These are phyloP conservation scores for Nibea coibor DNA, from an alignment of 2,113 vertebrate genomes.

Conservation along the genomic window DNA sequence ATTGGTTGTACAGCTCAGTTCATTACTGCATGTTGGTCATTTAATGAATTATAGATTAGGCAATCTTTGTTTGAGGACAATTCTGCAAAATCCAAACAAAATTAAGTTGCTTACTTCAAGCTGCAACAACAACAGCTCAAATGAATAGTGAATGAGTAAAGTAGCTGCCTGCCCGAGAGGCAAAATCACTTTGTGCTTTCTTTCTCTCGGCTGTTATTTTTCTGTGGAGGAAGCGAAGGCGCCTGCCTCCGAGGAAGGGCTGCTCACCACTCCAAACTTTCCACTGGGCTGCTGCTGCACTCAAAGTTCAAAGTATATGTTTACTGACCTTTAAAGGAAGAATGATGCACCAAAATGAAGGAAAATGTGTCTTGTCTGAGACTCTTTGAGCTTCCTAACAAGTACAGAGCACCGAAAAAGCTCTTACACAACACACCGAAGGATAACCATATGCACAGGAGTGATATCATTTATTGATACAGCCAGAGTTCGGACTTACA, in stretches of 20 bases:
- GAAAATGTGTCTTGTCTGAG: neutral
- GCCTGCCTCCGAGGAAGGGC: neutral
- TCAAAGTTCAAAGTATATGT: slow-evolving; percentile 26
- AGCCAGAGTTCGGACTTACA: neutral
- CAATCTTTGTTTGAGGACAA: neutral
- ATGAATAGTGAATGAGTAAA: neutral
- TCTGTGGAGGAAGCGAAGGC: slow-evolving; percentile 6
- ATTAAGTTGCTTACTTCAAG: slow-evolving; percentile 17
- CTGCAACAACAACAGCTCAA: neutral
- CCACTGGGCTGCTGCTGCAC: neutral
- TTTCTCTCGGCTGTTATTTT: slow-evolving; percentile 30
- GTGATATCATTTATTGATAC: neutral
- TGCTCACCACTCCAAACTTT: neutral
- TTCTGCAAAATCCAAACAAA: slow-evolving; percentile 8
- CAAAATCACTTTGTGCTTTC: slow-evolving; percentile 19
- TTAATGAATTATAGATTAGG: neutral
- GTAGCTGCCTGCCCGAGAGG: slow-evolving; percentile 7
- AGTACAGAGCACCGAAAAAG: neutral
- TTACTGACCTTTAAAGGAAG: slow-evolving; percentile 33
- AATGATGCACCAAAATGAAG: neutral
- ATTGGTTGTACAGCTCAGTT: neutral
- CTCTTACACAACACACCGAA: neutral
- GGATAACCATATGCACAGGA: neutral
- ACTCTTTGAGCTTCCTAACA: neutral
- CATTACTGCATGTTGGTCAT: slow-evolving; percentile 2